A percentile compares a stretch with the other conserved stretches of the same genome.
Evolutionary conservation across 2,797 vertebrate genomes (phyloP).

Genomic region (Phalanger gymnotis): DNA sequence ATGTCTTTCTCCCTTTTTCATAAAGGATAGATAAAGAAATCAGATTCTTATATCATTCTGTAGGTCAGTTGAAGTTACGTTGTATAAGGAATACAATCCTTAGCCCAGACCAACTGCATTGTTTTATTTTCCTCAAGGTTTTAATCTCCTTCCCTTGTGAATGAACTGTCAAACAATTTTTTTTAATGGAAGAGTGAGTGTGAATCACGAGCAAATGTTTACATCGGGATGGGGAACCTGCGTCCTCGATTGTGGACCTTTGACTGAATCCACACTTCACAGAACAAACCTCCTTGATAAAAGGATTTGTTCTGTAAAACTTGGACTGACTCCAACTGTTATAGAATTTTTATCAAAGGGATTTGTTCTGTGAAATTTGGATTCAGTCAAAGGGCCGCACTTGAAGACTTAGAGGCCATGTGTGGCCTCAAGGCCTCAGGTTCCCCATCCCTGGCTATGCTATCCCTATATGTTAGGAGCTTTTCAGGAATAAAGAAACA

Average conservation of each 20-base stretch:
- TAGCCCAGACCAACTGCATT: neutral
- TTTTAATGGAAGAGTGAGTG: neutral
- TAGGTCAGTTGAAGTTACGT: neutral
- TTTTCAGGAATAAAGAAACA: neutral
- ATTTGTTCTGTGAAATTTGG: too few species aligned
- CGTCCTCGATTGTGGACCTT: too few species aligned
- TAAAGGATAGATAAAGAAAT: constrained; percentile 36
- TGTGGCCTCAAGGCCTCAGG: too few species aligned
- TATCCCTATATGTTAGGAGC: neutral
- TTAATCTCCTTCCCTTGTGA: neutral
- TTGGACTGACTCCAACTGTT: too few species aligned
- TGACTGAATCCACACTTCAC: too few species aligned
- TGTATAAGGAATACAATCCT: neutral
- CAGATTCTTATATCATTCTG: neutral
- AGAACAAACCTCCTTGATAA: too few species aligned
- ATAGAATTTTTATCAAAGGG: too few species aligned
- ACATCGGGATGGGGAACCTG: neutral
- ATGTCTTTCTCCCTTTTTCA: constrained; percentile 36
- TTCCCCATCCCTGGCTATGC: neutral
- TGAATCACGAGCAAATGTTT: neutral
- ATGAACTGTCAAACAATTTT: neutral
- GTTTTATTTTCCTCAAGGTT: neutral
- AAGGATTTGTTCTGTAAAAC: too few species aligned
- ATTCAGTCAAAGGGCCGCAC: too few species aligned
- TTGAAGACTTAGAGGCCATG: too few species aligned